Conservation (phyloP, 2,888 invertebrate species). For the Troilus luridus region DNA sequence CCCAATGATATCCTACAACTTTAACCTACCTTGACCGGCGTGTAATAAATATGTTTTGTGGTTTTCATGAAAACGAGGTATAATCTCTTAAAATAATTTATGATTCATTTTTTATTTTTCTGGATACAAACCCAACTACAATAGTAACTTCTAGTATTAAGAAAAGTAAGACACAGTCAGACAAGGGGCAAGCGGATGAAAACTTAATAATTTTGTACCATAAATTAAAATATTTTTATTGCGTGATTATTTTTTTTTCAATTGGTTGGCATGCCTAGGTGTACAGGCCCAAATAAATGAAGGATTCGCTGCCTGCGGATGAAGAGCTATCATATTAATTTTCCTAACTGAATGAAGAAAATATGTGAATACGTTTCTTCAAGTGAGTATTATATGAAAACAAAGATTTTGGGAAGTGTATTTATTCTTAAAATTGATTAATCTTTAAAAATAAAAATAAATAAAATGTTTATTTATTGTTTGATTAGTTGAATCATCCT, state of each 20-base stretch:
- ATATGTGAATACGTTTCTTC: slow-evolving; percentile 31
- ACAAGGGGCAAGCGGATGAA: slow-evolving; percentile 39
- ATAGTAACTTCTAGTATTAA: neutral
- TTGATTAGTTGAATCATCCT: neutral
- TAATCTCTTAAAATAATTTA: neutral
- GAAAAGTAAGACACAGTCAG: neutral
- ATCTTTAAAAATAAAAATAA: neutral
- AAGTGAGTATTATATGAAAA: slow-evolving; percentile 17
- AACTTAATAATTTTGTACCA: slow-evolving; percentile 8
- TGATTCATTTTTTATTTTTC: neutral
- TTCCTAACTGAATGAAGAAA: neutral
- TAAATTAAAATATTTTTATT: neutral
- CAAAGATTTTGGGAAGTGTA: neutral
- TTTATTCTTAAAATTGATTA: neutral
- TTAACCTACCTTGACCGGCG: neutral
- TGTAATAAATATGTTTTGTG: neutral
- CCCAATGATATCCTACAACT: neutral
- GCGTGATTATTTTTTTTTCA: slow-evolving; percentile 45
- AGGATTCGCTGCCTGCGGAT: neutral
- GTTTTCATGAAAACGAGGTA: neutral
- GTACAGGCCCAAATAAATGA: neutral
- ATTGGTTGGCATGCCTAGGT: slow-evolving; percentile 7
- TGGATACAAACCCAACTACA: neutral
- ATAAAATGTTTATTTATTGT: neutral
- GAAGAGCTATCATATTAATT: neutral